Evolutionary conservation across 1,140 invertebrate species (phyloP), one percentile per base, ranked within the genome.

Genomic region (Zaprionus kolodkinae): DNA sequence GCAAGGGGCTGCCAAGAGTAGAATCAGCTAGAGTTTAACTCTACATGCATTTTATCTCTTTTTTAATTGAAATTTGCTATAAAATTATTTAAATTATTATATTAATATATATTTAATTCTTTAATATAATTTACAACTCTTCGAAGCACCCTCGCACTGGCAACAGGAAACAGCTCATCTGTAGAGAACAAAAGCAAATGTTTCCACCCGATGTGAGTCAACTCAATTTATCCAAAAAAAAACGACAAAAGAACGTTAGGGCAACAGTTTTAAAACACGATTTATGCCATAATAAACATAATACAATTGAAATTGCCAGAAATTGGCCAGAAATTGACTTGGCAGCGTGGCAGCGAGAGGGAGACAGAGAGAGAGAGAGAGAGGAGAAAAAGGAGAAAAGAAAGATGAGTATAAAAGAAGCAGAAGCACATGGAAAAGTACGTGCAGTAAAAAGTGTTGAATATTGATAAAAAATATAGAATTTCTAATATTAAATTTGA

Each of bases 261-360:
- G 52, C 15, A 74, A 69, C 72, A 50, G 57, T 74, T 62, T 69
- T 68, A 38, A 74, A 74, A 74, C 62, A 43, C 72, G 59, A 74
- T 74, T 74, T 74, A 70, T 63, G 66, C 65, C 66, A 50, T 63
- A 68, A 69, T 68, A 62, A 45, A 56, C 30, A 69, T 62, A 73
- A 68, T 56, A 56, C 66, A 57, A 63, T 62, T 74, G 38, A 69
- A 63, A 70, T 69, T 63, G 25, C 45, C 33, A 17, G 12, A 50
- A 69, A 74, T 69, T 57, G 36, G 36, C 30, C 27, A 15, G 12
- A 38, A 15, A 56, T 38, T 59, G 55, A 69, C 11, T 56, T 57
- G 27, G 6, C 15, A 43, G 5, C 35, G 15, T 12, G 3, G 25
- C 13, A 45, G 7, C 11, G 45, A 50, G 45, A 13, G 43, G 3